Conservation (phyloP, 2,888 invertebrate genomes). For the Bursaphelenchus okinawaensis region DNA sequence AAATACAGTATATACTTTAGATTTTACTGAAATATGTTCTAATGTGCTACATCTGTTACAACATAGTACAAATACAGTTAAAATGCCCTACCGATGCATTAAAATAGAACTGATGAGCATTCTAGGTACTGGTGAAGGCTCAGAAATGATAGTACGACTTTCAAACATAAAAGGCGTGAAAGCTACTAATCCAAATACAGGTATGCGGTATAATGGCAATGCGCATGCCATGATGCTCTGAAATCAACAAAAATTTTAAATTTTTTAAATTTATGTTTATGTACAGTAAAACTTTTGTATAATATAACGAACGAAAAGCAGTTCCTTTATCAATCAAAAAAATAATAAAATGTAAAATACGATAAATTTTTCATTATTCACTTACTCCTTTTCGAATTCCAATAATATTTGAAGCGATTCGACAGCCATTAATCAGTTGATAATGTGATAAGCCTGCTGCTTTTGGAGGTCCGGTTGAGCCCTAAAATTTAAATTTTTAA, state of each 20-base stretch:
- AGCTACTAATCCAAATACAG: conserved; percentile 48
- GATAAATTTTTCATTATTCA: too few relatives aligned
- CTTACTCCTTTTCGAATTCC: conserved; percentile 29
- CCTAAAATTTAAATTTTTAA: conserved; percentile 29
- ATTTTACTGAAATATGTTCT: too few relatives aligned
- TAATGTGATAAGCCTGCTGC: conserved; percentile 50
- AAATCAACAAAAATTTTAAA: conserved; percentile 16
- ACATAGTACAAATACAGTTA: too few relatives aligned
- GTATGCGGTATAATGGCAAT: conserved; percentile 52
- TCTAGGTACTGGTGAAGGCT: conserved; percentile 49
- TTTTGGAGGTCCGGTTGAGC: conserved; percentile 48
- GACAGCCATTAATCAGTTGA: conserved; percentile 52
- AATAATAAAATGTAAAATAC: too few relatives aligned
- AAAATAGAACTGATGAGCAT: conserved; percentile 37
- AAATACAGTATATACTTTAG: too few relatives aligned
- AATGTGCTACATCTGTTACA: too few relatives aligned
- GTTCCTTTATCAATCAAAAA: too few relatives aligned
- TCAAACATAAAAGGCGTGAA: conserved; percentile 47
- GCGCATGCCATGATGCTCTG: conserved; percentile 51
- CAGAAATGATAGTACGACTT: conserved; percentile 49
- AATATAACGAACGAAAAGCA: too few relatives aligned
- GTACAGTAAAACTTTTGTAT: too few relatives aligned
- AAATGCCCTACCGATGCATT: not conserved
- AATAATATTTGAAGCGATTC: conserved; percentile 45
- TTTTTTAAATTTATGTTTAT: too few relatives aligned